These are phyloP conservation scores for Archaeoteleia sp. DNA, from an alignment of 2,888 invertebrate genomes.

Conservation along the genomic window DNA sequence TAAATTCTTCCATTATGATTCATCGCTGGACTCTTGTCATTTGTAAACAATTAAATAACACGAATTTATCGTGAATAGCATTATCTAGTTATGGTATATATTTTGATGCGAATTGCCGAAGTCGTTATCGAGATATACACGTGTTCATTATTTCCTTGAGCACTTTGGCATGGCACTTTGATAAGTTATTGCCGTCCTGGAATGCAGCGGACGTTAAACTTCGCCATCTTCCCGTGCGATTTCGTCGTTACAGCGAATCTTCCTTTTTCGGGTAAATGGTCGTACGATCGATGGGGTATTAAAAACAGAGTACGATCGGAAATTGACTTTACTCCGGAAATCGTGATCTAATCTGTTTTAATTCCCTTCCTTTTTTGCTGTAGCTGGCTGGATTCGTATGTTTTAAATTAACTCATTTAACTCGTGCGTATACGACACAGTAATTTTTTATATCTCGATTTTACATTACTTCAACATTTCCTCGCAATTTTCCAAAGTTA, in stretches of 20 bases:
- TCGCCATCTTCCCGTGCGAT: constrained; percentile 7
- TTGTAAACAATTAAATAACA: too few relatives aligned
- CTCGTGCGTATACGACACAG: constrained; percentile 24
- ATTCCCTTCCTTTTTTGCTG: constrained; percentile 16
- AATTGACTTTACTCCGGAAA: constrained; percentile 42
- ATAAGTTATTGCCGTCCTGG: constrained; percentile 24
- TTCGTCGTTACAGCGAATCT: constrained; percentile 16
- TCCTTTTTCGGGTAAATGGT: constrained; percentile 19
- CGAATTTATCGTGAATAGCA: too few relatives aligned
- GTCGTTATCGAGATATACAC: constrained; percentile 13
- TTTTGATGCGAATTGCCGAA: background rate
- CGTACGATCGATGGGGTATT: constrained; percentile 39
- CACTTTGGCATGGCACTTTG: constrained; percentile 15
- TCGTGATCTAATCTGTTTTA: constrained; percentile 39
- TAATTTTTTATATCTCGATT: constrained; percentile 1
- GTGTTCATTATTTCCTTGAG: constrained; percentile 24
- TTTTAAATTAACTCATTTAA: constrained; percentile 31
- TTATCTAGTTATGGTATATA: background rate
- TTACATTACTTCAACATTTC: constrained; percentile 2
- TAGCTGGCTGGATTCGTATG: constrained; percentile 7
- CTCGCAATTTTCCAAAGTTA: too few relatives aligned
- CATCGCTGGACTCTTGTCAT: too few relatives aligned
- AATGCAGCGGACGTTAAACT: constrained; percentile 24
- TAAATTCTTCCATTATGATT: too few relatives aligned
- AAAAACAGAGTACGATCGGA: constrained; percentile 42